These are phyloP conservation scores for Drosophila subpulchrella DNA, from an alignment of 1,140 invertebrate species.

Conservation along the genomic window DNA sequence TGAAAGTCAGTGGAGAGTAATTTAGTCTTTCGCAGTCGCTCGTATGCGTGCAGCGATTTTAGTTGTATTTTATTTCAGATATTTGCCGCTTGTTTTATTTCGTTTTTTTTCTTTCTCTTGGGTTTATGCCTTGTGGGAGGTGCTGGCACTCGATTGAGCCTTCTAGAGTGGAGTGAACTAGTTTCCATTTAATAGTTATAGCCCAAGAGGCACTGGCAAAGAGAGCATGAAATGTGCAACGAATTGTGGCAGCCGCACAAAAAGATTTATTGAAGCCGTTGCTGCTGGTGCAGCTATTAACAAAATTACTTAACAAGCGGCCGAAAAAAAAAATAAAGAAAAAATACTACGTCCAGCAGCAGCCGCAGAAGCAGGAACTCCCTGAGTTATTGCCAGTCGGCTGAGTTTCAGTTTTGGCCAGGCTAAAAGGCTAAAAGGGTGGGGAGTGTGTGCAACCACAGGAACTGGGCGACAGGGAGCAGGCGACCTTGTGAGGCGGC, in stretches of 20 bases:
- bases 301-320: slow-evolving; percentile 81
- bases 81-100: slow-evolving; percentile 8
- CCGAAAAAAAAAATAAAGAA: slow-evolving; percentile 36
- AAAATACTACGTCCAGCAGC: slow-evolving; percentile 14
- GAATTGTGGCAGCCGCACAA: slow-evolving; percentile 74
- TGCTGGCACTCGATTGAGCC: slow-evolving; percentile 74
- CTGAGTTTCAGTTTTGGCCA: slow-evolving; percentile 64
- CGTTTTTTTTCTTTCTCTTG: slow-evolving; percentile 11
- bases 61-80: slow-evolving; percentile 43
- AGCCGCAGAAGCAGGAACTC: slow-evolving; percentile 35
- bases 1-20: slow-evolving; percentile 66
- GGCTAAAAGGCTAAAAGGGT: slow-evolving; percentile 16
- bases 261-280: slow-evolving; percentile 76
- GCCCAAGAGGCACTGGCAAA: slow-evolving; percentile 59
- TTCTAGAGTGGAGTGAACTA: slow-evolving; percentile 74
- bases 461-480: slow-evolving; percentile 18
- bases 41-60: slow-evolving; percentile 72
- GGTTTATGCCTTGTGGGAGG: slow-evolving; percentile 40
- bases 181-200: slow-evolving; percentile 71
- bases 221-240: slow-evolving; percentile 82
- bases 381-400: slow-evolving; percentile 74
- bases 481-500: slow-evolving; percentile 40
- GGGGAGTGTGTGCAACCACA: slow-evolving; percentile 22
- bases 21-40: slow-evolving; percentile 26
- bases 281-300: slow-evolving; percentile 70